Evolutionary conservation across 1,140 invertebrate species (phyloP), one percentile per base, ranked within the genome.

Genomic region (Reticulitermes speratus): DNA sequence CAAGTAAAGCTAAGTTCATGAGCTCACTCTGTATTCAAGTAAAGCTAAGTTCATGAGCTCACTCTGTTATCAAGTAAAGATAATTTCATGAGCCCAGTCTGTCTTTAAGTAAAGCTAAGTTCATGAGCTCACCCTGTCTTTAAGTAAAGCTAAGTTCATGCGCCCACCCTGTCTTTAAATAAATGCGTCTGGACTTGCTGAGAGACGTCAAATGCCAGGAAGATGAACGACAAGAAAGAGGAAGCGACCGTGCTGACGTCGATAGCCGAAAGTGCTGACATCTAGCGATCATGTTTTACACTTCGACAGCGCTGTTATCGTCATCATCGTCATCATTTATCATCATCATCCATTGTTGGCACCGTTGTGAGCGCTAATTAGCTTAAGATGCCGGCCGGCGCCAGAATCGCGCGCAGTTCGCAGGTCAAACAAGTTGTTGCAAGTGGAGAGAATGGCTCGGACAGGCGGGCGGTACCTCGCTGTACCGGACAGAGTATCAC

Each of bases 281-380:
- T 30, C 2, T 30, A 75, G 25, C 65, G n/a, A 75, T 75, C 65
- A 30, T 65, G 19, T 30, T 30, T 75, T 30, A 75, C 65, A 30
- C 65, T 30, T 75, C 65, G 65, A 75, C 65, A 75, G 65, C 65
- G 14, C 65, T 9, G 25, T 75, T 75, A 75, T 75, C 65, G n/a
- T 30, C 65, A 30, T 75, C 25, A 75, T 30, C 55, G 55, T 59
- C 65, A 75, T 30, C n/a, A 75, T 75, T 75, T 75, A 75, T 75
- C 65, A 75, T 30, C 65, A 75, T 12, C 65, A 25, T 7, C 65
- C 65, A 75, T 75, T 75, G 65, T 75, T 75, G 65, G 52, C n/a
- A 19, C 65, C 65, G 65, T 75, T 75, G 65, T 75, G 65, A 75
- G 65, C n/a, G 65, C 65, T 75, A 75, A 75, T 75, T 75, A 75